Evolutionary conservation across 2,888 invertebrate genomes (phyloP), one percentile per base, ranked within the genome.

Genomic region (Oscheius sp.): DNA sequence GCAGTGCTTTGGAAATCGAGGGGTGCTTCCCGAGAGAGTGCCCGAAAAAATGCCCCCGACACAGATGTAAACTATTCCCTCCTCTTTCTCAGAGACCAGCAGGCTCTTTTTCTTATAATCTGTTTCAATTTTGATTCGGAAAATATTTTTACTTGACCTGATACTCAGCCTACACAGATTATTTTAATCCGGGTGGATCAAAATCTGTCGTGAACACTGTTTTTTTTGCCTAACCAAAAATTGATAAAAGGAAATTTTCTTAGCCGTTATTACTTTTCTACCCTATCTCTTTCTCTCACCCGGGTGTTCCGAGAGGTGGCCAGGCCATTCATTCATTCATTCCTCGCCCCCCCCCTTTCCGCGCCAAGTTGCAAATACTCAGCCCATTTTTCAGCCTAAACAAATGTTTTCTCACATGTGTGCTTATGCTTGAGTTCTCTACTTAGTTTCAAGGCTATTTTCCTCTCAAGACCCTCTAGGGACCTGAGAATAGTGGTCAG

Each of bases 321-420:
- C 21, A 21, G 63, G 47, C 65, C 65, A 65, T 65, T 65, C 65
- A 65, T 65, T 65, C 21, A 21, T 21, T 21, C 21, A 21, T 21
- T 0, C 21, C 21, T 21, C 53, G n/a, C 3, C 29, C 3, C 53
- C 3, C 4, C 29, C 29, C 53, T 10, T 60, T 60, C 53, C 68
- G 33, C 68, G 68, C 68, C 68, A 68, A 55, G 68, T 68, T 68
- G 68, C 68, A 68, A 53, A 53, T 55, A 68, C 53, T 68, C 68
- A 55, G 68, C 42, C 68, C 68, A 68, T 53, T 68, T 68, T 68
- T 55, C 55, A 50, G 42, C 37, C 35, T 29, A 13, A 11, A 32
- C 33, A 29, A 48, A 50, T 63, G 63, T 63, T 47, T 63, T 63
- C n/a, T 63, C 42, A 42, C 3, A 7, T 42, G 3, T 42, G 3